Base-by-base conservation (phyloP, 2,797 vertebrate genomes). In the Takifugu ocellatus region DNA sequence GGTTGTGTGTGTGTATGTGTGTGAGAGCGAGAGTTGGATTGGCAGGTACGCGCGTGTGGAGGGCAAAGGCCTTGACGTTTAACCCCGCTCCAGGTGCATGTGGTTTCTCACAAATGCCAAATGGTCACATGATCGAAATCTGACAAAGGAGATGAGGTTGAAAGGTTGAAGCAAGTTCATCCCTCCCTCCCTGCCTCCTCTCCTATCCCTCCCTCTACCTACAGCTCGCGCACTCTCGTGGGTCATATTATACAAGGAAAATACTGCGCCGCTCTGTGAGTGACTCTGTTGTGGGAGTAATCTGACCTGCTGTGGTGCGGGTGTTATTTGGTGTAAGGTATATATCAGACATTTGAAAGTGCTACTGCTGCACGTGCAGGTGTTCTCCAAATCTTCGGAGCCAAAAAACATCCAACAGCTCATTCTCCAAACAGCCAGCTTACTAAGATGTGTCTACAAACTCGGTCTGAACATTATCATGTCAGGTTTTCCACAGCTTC, bases 41-140 rank as follows among this genome's bases (percentile, higher is more conserved):
- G 78, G 78, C 55, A 72, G 72, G 51, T 63, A 44, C 14, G 48
- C 56, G 10, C n/a, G 49, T 58, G 60, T 59, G 48, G 25, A 53
- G 70, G 51, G 58, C 59, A 64, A 61, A 72, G 64, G 61, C 58
- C 56, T 61, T 93, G 93, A 94, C 92, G 94, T 94, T 93, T 94
- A 93, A 91, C 92, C 88, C 89, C 84, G 80, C 78, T 89, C 92
- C 93, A 94, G 93, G 93, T 94, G 94, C 90, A 75, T 93, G 92
- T 87, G 93, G 93, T 94, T 95, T 94, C 75, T 92, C 85, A 92
- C 90, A 93, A 92, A 94, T 92, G 91, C 91, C 92, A 93, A 65
- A 56, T 83, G 82, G 81, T 92, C 92, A 94, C 90, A 84, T 91
- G 91, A 91, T 86, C 85, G 82, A 66, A 83, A 87, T 86, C 77